Evolutionary conservation across 1,140 invertebrate species (phyloP), one percentile per base, ranked within the genome.

Genomic region (Ceratina japonica): DNA sequence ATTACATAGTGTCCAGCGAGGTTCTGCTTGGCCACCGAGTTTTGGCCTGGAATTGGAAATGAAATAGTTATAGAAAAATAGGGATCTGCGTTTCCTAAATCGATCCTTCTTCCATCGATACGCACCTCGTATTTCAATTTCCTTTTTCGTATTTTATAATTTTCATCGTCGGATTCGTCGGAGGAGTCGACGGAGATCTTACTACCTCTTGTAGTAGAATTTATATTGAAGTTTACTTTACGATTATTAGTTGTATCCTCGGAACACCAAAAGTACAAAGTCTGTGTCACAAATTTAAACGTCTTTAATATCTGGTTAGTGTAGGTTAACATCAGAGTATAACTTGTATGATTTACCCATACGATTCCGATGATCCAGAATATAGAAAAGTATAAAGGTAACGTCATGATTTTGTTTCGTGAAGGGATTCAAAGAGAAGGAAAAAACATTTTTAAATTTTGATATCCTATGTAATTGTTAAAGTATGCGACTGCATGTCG

Each of bases 171-270:
- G 3, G 85, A 87, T 22, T 75, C 54, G 15, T 88, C 88, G 15
- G 82, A 66, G 10, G 87, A 85, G 66, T 89, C 86, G 10, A 87
- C 83, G 0, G 86, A 88, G 3, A 87, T 85, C 24, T 71, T 71
- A 56, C 87, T 90, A 63, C 78, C 61, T 74, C 16, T 80, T 31
- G n/a, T 84, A 59, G 81, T 64, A 18, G 72, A 62, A 62, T 84
- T 73, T 22, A 71, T 51, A 49, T 84, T 56, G 13, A 81, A 79
- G 22, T 70, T 52, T 54, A 79, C 31, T 75, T 88, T 84, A 2
- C 64, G n/a, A 56, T 44, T 58, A 7, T 31, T 63, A 10, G 8
- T n/a, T 3, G 59, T n/a, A 59, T 18, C 52, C 58, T 66, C n/a
- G 0, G 16, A 73, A 51, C 56, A 81, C 82, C 83, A 81, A 62